Base-by-base conservation (phyloP, 1,140 invertebrate genomes). In the Scylla paramamosain region DNA sequence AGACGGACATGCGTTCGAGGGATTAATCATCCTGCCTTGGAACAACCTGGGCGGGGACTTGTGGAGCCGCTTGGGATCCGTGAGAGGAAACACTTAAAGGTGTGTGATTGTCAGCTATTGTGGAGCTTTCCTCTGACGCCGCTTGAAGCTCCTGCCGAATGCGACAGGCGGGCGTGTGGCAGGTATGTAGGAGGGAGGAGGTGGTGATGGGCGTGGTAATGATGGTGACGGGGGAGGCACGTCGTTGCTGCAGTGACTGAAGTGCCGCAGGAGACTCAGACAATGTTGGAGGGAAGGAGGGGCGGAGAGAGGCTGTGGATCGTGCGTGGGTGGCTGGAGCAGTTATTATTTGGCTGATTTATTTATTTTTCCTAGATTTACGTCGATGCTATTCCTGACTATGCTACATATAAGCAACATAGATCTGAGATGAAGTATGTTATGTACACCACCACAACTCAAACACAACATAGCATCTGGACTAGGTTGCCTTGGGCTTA, bases 151-250 rank as follows among this genome's bases (percentile, higher is more conserved):
- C 6, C 16, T 77, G n/a, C 25, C 67, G 20, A 20, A n/a, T 77
- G 67, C 10, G 67, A n/a, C 0, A 77, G n/a, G 6, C 67, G 67
- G 25, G 67, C 25, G 67, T 77, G 67, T n/a, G n/a, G 67, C 67
- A 77, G 67, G 67, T 77, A n/a, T n/a, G 67, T n/a, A n/a, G 67
- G 67, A 77, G 67, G 67, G 16, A 77, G 67, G 67, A n/a, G 67
- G 67, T 77, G 20, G 67, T 77, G 67, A 77, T 77, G 8, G 67
- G 67, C 20, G 67, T 77, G 67, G 25, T 77, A n/a, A 77, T 77
- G 67, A 25, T n/a, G 25, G 20, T 20, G 67, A 20, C n/a, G 0
- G 8, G 67, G 67, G 67, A 77, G 67, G 2, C 67, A n/a, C 67
- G n/a, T 77, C n/a, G 20, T 7, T 77, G 67, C 4, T 77, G 67